phyloP scores from a whole-genome alignment of 2,113 vertebrate genomes.

The Corvus cornix region DNA sequence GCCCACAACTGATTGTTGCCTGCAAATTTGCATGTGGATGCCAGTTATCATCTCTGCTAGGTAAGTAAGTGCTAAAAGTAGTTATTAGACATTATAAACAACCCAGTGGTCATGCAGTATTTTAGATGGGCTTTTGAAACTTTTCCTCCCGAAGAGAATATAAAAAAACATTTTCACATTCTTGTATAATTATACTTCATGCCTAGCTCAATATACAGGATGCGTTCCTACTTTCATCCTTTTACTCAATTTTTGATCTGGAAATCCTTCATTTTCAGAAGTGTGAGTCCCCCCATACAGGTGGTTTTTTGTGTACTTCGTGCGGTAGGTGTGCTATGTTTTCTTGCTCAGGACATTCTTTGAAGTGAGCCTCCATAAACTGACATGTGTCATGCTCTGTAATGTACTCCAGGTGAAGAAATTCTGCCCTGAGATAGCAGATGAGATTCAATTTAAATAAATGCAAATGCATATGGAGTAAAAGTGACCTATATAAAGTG shows the following conservation, averaged over 20 bases:
- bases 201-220: background rate
- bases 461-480: background rate
- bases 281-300: background rate
- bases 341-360: background rate
- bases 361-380: background rate
- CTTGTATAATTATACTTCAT: background rate
- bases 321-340: background rate
- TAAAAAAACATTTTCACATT: background rate
- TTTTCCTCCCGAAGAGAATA: background rate
- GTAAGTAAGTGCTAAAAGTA: background rate
- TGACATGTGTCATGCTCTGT: background rate
- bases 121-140: background rate
- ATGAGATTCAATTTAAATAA: background rate
- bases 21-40: background rate
- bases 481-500: background rate
- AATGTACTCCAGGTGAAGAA: background rate
- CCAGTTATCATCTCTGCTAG: background rate
- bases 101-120: background rate
- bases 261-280: background rate
- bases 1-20: background rate
- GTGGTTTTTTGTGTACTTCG: rapidly evolving
- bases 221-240: background rate
- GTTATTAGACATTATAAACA: background rate
- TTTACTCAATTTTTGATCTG: background rate
- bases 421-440: background rate